Conservation (phyloP, 2,113 vertebrate genomes). For the Oxygymnocypris stewartii region DNA sequence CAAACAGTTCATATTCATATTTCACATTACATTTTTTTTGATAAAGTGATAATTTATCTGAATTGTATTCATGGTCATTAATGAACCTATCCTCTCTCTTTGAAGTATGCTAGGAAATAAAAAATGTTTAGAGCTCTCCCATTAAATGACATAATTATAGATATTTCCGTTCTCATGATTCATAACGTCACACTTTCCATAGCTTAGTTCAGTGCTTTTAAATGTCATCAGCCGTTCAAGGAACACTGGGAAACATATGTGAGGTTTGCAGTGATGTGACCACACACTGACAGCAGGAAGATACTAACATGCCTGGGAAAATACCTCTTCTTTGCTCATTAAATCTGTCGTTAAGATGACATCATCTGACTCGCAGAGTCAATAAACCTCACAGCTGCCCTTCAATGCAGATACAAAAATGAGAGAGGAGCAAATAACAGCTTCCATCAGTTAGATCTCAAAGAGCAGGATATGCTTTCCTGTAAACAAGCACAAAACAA, state of each 20-base stretch:
- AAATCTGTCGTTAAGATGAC: conserved; percentile 46
- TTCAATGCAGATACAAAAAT: conserved; percentile 17
- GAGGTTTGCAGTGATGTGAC: conserved; percentile 29
- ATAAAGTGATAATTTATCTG: too few relatives aligned
- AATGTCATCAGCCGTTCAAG: conserved; percentile 33
- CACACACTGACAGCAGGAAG: conserved; percentile 38
- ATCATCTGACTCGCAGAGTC: conserved; percentile 37
- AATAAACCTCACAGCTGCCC: conserved; percentile 30
- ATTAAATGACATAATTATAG: conserved; percentile 38
- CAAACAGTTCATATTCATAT: not conserved
- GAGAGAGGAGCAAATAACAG: conserved; percentile 26
- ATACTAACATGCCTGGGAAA: conserved; percentile 41
- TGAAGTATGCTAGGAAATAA: not conserved
- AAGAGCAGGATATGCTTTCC: not conserved
- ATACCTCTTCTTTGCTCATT: conserved; percentile 40
- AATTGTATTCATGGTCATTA: not conserved
- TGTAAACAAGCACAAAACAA: not conserved
- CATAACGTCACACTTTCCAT: conserved; percentile 21
- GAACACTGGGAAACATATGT: conserved; percentile 5
- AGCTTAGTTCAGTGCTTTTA: conserved; percentile 35
- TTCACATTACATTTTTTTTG: too few relatives aligned
- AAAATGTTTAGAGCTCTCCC: not conserved
- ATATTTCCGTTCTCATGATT: conserved; percentile 37
- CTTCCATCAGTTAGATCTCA: conserved; percentile 4
- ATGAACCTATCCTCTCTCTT: not conserved